Evolutionary conservation across 2,113 vertebrate genomes (phyloP).

Genomic region (Myiagra hebetior): DNA sequence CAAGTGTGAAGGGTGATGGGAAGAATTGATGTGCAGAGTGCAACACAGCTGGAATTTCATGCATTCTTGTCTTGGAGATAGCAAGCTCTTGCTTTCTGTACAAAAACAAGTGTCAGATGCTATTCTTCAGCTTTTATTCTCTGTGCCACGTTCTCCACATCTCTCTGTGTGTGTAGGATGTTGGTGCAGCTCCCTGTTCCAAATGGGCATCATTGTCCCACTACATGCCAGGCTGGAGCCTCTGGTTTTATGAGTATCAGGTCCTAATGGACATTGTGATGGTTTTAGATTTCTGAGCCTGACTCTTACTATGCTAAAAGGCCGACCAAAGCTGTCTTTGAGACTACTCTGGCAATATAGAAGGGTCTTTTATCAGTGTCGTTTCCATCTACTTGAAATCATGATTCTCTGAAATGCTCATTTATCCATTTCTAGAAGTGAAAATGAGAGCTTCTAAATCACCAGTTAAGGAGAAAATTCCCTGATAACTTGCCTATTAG

Average conservation of each 20-base stretch:
- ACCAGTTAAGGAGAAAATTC: neutral
- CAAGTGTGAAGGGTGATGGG: rapidly evolving
- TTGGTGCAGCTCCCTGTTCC: neutral
- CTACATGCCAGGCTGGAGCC: rapidly evolving
- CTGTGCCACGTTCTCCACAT: neutral
- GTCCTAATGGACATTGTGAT: neutral
- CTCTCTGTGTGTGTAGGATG: neutral
- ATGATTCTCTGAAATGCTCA: neutral
- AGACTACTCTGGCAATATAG: neutral
- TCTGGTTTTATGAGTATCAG: neutral
- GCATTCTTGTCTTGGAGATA: neutral
- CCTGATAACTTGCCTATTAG: neutral
- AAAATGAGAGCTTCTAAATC: neutral
- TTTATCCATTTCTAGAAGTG: neutral
- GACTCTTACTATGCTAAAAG: neutral
- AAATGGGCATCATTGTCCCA: rapidly evolving
- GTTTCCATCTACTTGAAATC: neutral
- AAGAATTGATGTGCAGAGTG: neutral
- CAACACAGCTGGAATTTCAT: neutral
- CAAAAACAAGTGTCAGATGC: neutral
- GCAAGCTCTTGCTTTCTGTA: neutral
- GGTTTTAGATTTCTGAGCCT: neutral
- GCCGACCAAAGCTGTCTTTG: neutral
- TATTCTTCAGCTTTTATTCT: neutral
- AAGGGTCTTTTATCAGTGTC: neutral